Evolutionary conservation across 2,113 vertebrate genomes (phyloP).

Genomic region (Spilogale gracilis): DNA sequence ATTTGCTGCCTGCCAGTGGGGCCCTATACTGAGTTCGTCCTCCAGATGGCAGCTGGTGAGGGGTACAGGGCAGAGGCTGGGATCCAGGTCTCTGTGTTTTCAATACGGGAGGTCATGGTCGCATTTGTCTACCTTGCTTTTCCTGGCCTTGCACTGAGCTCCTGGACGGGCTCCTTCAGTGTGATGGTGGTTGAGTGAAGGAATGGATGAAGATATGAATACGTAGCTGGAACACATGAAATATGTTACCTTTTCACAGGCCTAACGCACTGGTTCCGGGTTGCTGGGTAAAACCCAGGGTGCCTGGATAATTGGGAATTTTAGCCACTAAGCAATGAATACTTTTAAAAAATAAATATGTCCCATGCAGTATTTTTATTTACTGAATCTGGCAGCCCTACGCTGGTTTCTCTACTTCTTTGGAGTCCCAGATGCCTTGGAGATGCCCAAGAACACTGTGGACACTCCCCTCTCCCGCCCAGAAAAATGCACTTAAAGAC

Average conservation of each 20-base stretch:
- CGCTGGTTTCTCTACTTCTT: not conserved
- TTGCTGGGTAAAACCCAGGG: not conserved
- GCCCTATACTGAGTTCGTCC: not conserved
- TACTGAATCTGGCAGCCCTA: constrained; percentile 33
- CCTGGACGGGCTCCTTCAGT: not conserved
- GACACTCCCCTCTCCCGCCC: not conserved
- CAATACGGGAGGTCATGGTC: not conserved
- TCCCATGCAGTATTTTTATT: not conserved
- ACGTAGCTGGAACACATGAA: not conserved
- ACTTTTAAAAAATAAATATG: not conserved
- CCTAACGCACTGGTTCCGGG: not conserved
- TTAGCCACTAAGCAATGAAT: not conserved
- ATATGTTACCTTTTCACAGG: not conserved
- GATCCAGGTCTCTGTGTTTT: not conserved
- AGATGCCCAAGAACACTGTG: not conserved
- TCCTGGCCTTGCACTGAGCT: not conserved
- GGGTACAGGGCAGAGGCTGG: not conserved
- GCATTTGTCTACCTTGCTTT: not conserved
- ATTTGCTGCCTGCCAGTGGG: not conserved
- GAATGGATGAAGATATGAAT: not conserved
- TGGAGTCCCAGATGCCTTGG: constrained; percentile 46
- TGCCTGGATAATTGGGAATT: not conserved
- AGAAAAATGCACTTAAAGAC: not conserved
- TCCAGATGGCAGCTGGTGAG: not conserved
- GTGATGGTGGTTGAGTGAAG: not conserved